Conservation (phyloP, 2,888 invertebrate species). For the Cerastoderma edule region DNA sequence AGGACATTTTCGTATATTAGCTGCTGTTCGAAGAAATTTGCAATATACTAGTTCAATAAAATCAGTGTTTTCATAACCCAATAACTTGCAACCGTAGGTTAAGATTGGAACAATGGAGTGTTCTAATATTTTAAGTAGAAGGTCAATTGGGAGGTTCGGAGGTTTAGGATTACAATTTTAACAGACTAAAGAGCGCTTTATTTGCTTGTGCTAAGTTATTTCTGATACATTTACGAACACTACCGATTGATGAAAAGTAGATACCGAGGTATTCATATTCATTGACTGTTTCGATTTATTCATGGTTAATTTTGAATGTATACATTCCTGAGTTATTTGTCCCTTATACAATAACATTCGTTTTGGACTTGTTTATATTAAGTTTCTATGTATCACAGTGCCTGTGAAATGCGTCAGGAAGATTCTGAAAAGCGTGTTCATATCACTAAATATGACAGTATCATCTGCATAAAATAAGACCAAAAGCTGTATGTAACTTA, state of each 20-base stretch:
- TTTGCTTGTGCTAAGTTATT: slow-evolving; percentile 18
- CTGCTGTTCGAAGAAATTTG: slow-evolving; percentile 21
- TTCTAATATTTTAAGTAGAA: slow-evolving; percentile 30
- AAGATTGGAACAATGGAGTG: slow-evolving; percentile 32
- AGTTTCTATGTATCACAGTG: slow-evolving; percentile 43
- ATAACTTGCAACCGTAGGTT: slow-evolving; percentile 14
- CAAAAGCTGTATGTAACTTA: slow-evolving; percentile 14
- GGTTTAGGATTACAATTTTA: slow-evolving; percentile 8
- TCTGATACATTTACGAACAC: slow-evolving; percentile 27
- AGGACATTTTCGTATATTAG: slow-evolving; percentile 15
- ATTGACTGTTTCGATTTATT: slow-evolving; percentile 11
- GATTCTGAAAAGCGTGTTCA: slow-evolving; percentile 14
- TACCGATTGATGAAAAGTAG: slow-evolving; percentile 17
- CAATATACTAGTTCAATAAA: slow-evolving; percentile 23
- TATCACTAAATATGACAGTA: slow-evolving; percentile 31
- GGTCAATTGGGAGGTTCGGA: slow-evolving; percentile 1
- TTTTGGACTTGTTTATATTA: slow-evolving; percentile 25
- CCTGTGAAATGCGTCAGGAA: slow-evolving; percentile 23
- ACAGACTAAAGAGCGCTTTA: slow-evolving; percentile 21
- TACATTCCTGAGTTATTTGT: neutral
- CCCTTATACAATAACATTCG: slow-evolving; percentile 26
- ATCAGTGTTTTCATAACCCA: slow-evolving; percentile 30
- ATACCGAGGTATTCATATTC: slow-evolving; percentile 30
- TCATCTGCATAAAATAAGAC: slow-evolving; percentile 39
- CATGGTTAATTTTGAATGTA: slow-evolving; percentile 1